A percentile compares a stretch with the other conserved stretches of the same genome.
These are phyloP conservation scores for Passerculus sandwichensis DNA, from an alignment of 2,797 vertebrate genomes.

Conservation along the genomic window DNA sequence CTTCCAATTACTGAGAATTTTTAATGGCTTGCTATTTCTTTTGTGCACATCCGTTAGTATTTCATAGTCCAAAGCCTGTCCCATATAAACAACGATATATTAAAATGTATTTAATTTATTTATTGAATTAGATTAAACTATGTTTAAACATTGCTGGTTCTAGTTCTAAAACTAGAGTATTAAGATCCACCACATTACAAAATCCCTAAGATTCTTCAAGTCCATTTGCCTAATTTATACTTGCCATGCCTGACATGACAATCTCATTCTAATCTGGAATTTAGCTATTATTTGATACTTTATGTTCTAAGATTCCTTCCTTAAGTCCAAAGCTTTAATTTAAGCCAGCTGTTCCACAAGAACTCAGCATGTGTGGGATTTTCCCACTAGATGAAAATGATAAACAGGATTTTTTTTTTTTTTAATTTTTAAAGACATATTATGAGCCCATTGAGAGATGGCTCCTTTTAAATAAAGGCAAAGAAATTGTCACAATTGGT, in stretches of 20 bases:
- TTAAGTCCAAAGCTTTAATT: slow-evolving; percentile 16
- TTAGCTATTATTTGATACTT: slow-evolving; percentile 25
- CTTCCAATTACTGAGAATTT: neutral
- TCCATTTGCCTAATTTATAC: neutral
- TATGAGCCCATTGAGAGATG: neutral
- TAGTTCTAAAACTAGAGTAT: neutral
- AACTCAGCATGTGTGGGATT: slow-evolving; percentile 36
- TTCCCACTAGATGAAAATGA: slow-evolving; percentile 19
- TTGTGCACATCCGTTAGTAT: neutral
- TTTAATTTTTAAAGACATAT: neutral
- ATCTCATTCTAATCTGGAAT: slow-evolving; percentile 5
- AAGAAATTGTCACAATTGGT: neutral
- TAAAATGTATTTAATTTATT: neutral
- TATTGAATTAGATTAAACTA: neutral
- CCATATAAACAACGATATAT: neutral
- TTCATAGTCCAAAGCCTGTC: neutral
- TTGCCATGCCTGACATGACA: neutral
- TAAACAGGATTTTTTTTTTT: neutral
- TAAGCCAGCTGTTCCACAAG: slow-evolving; percentile 39
- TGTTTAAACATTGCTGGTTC: neutral
- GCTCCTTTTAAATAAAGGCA: neutral
- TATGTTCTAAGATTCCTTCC: neutral
- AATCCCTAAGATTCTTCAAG: neutral
- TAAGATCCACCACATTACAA: neutral
- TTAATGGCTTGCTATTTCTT: neutral